Evolutionary conservation across 2,888 invertebrate species (phyloP).

Genomic region (Phengaris alcon): DNA sequence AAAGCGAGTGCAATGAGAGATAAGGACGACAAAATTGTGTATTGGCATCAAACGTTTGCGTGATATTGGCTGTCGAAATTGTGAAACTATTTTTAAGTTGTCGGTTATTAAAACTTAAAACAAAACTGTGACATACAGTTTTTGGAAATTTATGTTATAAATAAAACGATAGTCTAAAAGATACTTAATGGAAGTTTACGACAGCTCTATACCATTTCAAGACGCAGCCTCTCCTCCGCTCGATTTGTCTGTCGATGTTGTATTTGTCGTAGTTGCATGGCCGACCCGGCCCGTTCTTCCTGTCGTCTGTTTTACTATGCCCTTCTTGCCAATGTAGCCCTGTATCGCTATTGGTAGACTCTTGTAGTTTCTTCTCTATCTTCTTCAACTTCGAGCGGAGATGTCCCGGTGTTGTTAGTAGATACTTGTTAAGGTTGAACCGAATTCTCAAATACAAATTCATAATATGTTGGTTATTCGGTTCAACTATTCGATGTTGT

Average conservation of each 20-base stretch:
- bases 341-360: conserved; percentile 70
- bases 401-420: conserved; percentile 68
- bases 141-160: too few species aligned
- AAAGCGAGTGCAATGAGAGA: not conserved
- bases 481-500: conserved; percentile 74
- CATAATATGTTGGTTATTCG: conserved; percentile 43
- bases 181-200: conserved; percentile 26
- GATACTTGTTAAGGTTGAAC: conserved; percentile 60
- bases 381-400: conserved; percentile 69
- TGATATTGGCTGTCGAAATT: not conserved
- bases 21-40: not conserved
- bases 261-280: conserved; percentile 77
- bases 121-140: too few species aligned
- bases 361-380: conserved; percentile 75
- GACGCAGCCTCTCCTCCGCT: conserved; percentile 70
- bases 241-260: conserved; percentile 74
- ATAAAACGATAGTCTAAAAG: not conserved
- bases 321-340: conserved; percentile 70
- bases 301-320: conserved; percentile 68
- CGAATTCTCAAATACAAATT: conserved; percentile 39
- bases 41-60: not conserved
- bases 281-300: conserved; percentile 66
- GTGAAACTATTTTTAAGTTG: not conserved
- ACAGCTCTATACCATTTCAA: conserved; percentile 70
- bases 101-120: not conserved